A percentile compares a stretch with the other conserved stretches of the same genome.
These are phyloP conservation scores for Xiphophorus birchmanni DNA, from an alignment of 2,797 vertebrate genomes.

Conservation along the genomic window DNA sequence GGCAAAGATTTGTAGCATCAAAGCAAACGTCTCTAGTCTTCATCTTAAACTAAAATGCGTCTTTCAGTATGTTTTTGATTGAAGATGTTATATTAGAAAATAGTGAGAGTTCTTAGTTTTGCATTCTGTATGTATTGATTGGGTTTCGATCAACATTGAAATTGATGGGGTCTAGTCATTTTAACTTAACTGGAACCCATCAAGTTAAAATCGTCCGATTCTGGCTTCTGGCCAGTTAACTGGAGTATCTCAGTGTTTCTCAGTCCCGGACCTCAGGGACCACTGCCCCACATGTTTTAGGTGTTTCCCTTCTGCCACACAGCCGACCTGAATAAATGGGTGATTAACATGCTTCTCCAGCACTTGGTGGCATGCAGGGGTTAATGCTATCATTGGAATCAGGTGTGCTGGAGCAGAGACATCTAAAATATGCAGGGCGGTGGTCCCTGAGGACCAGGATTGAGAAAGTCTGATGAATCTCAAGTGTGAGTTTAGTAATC, in stretches of 20 bases:
- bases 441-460: too few species aligned
- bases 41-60: neutral
- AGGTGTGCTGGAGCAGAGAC: too few species aligned
- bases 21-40: neutral
- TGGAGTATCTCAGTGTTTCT: too few species aligned
- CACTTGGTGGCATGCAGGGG: too few species aligned
- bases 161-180: neutral
- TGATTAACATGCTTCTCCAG: too few species aligned
- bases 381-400: too few species aligned
- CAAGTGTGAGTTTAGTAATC: neutral
- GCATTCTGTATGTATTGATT: neutral
- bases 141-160: neutral
- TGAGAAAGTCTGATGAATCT: neutral
- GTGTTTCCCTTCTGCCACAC: too few species aligned
- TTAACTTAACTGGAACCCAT: neutral
- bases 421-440: too few species aligned
- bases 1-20: neutral
- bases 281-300: too few species aligned
- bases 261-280: too few species aligned
- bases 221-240: neutral
- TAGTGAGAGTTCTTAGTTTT: neutral
- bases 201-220: neutral
- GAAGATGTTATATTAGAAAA: neutral
- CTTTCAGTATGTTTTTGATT: neutral
- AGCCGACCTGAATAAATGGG: too few species aligned